Conservation (phyloP, 2,797 vertebrate genomes). For the Gouania willdenowi region DNA sequence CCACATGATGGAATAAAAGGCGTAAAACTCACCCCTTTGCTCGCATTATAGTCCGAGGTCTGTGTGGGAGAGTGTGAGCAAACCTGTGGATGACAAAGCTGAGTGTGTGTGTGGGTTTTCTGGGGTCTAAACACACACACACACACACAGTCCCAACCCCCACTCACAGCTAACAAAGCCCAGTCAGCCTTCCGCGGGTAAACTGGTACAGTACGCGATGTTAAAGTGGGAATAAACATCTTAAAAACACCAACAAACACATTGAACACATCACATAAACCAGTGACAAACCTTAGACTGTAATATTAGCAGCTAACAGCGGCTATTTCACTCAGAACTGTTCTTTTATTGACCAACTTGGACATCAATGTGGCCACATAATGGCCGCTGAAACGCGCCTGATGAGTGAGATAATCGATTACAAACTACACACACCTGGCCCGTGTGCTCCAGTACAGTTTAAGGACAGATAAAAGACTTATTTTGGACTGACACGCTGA, state of each 20-base stretch:
- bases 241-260: slow-evolving; percentile 4
- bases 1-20: background rate
- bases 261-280: accelerated
- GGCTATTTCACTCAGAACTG: too few species aligned
- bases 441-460: too few species aligned
- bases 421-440: accelerated
- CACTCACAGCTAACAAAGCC: slow-evolving; percentile 73
- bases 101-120: background rate
- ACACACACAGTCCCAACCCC: slow-evolving; percentile 68
- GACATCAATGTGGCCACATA: slow-evolving; percentile 49
- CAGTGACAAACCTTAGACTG: accelerated
- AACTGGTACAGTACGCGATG: slow-evolving; percentile 39
- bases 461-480: too few species aligned
- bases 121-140: slow-evolving; percentile 11
- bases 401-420: too few species aligned
- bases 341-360: too few species aligned
- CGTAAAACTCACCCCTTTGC: slow-evolving; percentile 73
- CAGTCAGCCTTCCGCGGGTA: slow-evolving; percentile 51
- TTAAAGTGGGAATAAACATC: slow-evolving; percentile 33
- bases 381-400: too few species aligned
- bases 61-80: slow-evolving; percentile 19
- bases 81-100: slow-evolving; percentile 54
- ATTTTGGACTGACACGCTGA: too few species aligned
- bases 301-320: slow-evolving; percentile 11
- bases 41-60: slow-evolving; percentile 74